These are phyloP conservation scores for Colossoma macropomum DNA, from an alignment of 2,113 vertebrate species.

Conservation along the genomic window DNA sequence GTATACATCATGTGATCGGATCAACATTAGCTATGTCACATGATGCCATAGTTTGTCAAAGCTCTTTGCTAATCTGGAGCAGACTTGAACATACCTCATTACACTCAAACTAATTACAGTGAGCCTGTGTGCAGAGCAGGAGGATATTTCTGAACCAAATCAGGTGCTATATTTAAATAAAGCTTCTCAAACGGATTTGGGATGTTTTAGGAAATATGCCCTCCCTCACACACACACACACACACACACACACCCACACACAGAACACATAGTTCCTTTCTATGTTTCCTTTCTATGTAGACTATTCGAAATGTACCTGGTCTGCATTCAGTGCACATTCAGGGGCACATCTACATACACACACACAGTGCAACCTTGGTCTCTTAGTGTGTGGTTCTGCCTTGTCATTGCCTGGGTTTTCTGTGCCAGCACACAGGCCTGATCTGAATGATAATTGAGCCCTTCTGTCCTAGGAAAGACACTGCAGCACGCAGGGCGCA, in stretches of 20 bases:
- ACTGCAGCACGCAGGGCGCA: slow-evolving; percentile 41
- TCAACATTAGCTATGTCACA: not conserved
- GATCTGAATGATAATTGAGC: slow-evolving; percentile 69
- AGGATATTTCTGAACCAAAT: slow-evolving; percentile 59
- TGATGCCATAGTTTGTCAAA: slow-evolving; percentile 9
- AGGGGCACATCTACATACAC: slow-evolving; percentile 34
- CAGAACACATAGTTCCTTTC: too few relatives aligned
- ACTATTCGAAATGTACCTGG: slow-evolving; percentile 16
- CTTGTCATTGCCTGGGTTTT: slow-evolving; percentile 63
- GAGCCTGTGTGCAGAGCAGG: slow-evolving; percentile 47
- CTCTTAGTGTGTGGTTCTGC: slow-evolving; percentile 59
- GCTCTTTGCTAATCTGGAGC: not conserved
- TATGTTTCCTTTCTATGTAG: not conserved
- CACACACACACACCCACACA: not conserved
- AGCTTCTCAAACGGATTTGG: slow-evolving; percentile 64
- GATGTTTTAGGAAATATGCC: slow-evolving; percentile 26
- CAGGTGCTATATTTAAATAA: slow-evolving; percentile 77
- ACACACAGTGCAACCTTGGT: slow-evolving; percentile 47
- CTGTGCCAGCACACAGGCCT: slow-evolving; percentile 52
- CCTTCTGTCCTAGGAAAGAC: slow-evolving; percentile 62
- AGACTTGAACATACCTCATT: slow-evolving; percentile 50
- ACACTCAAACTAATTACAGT: slow-evolving; percentile 39
- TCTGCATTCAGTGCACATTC: slow-evolving; percentile 14
- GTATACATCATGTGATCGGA: not conserved
- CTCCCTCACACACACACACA: not conserved